Percentiles rank a stretch among this genome's conserved stretches.
Evolutionary conservation across 2,797 vertebrate genomes (phyloP).

Genomic region (Sphenodon punctatus): DNA sequence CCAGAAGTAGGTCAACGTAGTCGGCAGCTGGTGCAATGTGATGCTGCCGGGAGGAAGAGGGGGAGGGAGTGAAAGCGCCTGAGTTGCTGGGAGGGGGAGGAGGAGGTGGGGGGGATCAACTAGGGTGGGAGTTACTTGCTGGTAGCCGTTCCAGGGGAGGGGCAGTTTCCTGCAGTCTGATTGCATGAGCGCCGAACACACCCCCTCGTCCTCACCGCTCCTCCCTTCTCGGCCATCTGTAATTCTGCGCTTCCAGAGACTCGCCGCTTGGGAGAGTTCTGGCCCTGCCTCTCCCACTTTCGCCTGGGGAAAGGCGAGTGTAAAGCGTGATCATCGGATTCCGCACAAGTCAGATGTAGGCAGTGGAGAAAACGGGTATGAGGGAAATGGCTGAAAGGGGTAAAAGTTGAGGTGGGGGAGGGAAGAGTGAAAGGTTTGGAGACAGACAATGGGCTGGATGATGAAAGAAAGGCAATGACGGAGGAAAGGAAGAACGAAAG

Average conservation of each 20-base stretch:
- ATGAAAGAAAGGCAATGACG: constrained; percentile 4
- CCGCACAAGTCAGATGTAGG: too few species aligned
- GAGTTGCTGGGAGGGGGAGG: neutral
- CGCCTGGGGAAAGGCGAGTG: neutral
- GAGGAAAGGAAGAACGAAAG: neutral
- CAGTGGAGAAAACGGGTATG: neutral
- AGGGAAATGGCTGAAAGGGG: neutral
- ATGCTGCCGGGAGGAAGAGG: neutral
- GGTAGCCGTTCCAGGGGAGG: neutral
- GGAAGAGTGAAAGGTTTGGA: neutral
- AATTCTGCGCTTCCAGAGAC: too few species aligned
- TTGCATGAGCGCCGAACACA: neutral
- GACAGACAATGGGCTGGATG: neutral
- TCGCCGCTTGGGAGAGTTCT: neutral
- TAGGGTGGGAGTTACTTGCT: neutral
- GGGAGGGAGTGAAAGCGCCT: neutral
- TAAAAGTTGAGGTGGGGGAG: neutral
- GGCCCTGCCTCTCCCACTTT: neutral
- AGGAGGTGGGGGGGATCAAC: neutral
- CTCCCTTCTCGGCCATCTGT: neutral
- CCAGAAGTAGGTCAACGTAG: constrained; percentile 68
- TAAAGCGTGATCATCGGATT: neutral
- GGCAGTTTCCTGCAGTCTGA: neutral
- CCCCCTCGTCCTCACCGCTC: rapidly evolving
- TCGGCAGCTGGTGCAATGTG: constrained; percentile 38